Conservation (phyloP, 2,113 vertebrate genomes). For the Coptodon bakossiorum region DNA sequence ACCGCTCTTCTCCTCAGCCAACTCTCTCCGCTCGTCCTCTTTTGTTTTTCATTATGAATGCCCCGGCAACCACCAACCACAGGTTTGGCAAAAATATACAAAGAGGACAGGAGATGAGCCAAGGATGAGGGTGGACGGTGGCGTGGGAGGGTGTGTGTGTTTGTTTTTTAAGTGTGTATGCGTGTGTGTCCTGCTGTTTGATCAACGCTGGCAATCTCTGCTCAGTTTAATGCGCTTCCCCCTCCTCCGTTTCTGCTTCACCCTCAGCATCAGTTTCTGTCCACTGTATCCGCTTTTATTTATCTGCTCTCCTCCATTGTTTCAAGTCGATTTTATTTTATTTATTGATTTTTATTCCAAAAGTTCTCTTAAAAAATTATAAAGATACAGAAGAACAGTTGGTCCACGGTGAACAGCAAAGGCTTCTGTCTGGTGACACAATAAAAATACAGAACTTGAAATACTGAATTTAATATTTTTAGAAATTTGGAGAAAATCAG, state of each 20-base stretch:
- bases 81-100: conserved; percentile 32
- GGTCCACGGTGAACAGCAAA: not conserved
- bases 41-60: conserved; percentile 27
- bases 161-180: not conserved
- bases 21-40: not conserved
- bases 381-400: not conserved
- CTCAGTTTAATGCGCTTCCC: not conserved
- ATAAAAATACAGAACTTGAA: not conserved
- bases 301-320: not conserved
- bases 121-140: not conserved
- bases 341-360: not conserved
- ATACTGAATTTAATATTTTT: not conserved
- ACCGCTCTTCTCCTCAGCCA: not conserved
- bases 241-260: not conserved
- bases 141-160: not conserved
- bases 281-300: fast-evolving
- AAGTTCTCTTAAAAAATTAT: not conserved
- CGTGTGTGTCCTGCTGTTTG: conserved; percentile 49
- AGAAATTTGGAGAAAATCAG: not conserved
- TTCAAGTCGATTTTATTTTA: not conserved
- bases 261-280: not conserved
- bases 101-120: conserved; percentile 5
- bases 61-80: conserved; percentile 34
- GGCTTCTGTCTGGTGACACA: not conserved
- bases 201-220: conserved; percentile 36